Evolutionary conservation across 2,797 vertebrate species (phyloP).

Genomic region (Poeciliopsis turneri): DNA sequence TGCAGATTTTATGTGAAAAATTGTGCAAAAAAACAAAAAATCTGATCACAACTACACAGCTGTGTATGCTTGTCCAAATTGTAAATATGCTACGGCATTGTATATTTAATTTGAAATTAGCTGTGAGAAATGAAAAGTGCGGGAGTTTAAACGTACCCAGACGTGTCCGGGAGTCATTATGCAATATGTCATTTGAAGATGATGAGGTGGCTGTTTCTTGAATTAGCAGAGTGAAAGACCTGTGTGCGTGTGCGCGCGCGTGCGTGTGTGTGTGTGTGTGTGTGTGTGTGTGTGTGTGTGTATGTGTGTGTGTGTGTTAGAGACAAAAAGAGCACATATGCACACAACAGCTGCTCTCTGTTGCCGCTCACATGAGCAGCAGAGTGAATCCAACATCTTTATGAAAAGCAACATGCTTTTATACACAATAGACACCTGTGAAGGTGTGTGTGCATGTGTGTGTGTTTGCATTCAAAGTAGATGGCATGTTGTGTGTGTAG

Average conservation of each 20-base stretch:
- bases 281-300: conserved; percentile 24
- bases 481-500: conserved; percentile 40
- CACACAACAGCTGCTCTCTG: conserved; percentile 29
- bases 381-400: conserved; percentile 70
- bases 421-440: conserved; percentile 61
- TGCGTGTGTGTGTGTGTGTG: conserved; percentile 26
- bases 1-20: conserved; percentile 64
- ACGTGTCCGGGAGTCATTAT: conserved; percentile 65
- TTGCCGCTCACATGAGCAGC: conserved; percentile 64
- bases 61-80: conserved; percentile 56
- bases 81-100: conserved; percentile 53
- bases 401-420: conserved; percentile 67
- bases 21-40: conserved; percentile 37
- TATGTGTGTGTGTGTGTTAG: conserved; percentile 20
- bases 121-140: conserved; percentile 23
- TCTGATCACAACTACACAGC: conserved; percentile 49
- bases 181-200: conserved; percentile 49
- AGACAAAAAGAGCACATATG: not conserved
- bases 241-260: conserved; percentile 19
- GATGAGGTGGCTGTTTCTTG: conserved; percentile 55
- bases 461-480: conserved; percentile 1
- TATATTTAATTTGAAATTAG: conserved; percentile 52
- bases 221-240: conserved; percentile 42
- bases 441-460: conserved; percentile 34
- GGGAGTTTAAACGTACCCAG: conserved; percentile 33